These are phyloP conservation scores for Noctilio leporinus DNA, from an alignment of 2,113 vertebrate species.

Conservation along the genomic window DNA sequence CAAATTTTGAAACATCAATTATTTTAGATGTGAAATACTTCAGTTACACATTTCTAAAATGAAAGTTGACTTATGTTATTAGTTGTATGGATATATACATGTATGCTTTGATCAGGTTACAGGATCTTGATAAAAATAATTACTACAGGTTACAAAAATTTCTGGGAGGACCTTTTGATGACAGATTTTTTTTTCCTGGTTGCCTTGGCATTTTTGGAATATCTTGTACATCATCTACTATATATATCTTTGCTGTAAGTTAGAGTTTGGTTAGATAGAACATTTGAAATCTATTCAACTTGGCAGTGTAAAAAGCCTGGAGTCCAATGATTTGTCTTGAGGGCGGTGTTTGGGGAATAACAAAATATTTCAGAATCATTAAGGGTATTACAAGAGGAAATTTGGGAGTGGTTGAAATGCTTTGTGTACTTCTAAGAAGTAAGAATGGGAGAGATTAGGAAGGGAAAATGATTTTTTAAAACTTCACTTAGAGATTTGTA, in stretches of 20 bases:
- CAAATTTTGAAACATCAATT: neutral
- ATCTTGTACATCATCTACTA: slow-evolving; percentile 23
- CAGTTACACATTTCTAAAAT: slow-evolving; percentile 18
- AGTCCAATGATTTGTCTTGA: slow-evolving; percentile 70
- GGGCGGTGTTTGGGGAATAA: slow-evolving; percentile 67
- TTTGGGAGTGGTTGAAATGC: slow-evolving; percentile 63
- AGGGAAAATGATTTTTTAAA: slow-evolving; percentile 26
- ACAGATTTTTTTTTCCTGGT: slow-evolving; percentile 17
- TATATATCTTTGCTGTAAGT: slow-evolving; percentile 51
- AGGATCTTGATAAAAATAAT: neutral
- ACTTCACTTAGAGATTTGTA: slow-evolving; percentile 45
- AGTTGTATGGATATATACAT: neutral
- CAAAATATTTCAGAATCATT: slow-evolving; percentile 64
- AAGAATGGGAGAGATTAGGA: slow-evolving; percentile 33
- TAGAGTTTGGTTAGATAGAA: slow-evolving; percentile 58
- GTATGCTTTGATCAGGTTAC: neutral
- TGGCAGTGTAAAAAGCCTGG: slow-evolving; percentile 51
- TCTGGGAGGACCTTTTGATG: neutral
- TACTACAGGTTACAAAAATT: neutral
- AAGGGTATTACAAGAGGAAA: slow-evolving; percentile 51
- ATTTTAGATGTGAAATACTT: slow-evolving; percentile 10
- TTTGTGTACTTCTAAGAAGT: slow-evolving; percentile 60
- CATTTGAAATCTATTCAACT: slow-evolving; percentile 64
- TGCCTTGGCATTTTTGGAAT: slow-evolving; percentile 53
- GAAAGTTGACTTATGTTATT: neutral